Evolutionary conservation across 2,113 vertebrate species (phyloP), one percentile per base, ranked within the genome.

Genomic region (Odocoileus hemionus): DNA sequence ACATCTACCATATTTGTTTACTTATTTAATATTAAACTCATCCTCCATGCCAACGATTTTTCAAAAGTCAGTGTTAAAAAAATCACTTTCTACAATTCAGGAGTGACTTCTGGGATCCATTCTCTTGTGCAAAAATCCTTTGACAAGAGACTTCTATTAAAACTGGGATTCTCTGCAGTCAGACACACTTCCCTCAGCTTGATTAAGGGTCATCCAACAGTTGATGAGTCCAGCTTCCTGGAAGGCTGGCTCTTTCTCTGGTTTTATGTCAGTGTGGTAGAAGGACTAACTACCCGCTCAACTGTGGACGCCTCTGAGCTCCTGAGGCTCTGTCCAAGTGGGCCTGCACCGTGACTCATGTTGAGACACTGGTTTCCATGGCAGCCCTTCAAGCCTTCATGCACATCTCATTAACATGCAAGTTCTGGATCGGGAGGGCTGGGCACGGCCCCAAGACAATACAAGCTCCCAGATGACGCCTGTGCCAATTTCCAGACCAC

Each of bases 271-370:
- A 28, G 9, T 1, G 0, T 0, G 13, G 43, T 1, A 11, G 80
- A 78, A 64, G 1, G 6, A 9, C 61, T 25, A 61, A 64, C 33
- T 11, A 12, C n/a, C 15, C 3, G 0, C 39, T 88, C 30, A 28
- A 1, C 21, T 45, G 33, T 33, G 80, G n/a, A 61, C 43, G 1
- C 6, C 67, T 50, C 76, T 10, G 5, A 0, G 10, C 36, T 55
- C 12, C 7, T 13, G 3, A 60, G 61, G 26, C 33, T 33, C 43
- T 9, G 25, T 60, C 54, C 58, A 55, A 76, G 80, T 25, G 10
- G 64, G 23, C 39, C 25, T 36, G 12, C 15, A 52, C 4, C 7
- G 0, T 1, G 23, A 36, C 39, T 23, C 0, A 0, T 13, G 3
- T 25, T 14, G 45, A 61, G 26, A 89, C 39, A 2, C 43, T 52